Conservation (phyloP, 2,113 vertebrate species). For the Machaerirhynchus nigripectus region DNA sequence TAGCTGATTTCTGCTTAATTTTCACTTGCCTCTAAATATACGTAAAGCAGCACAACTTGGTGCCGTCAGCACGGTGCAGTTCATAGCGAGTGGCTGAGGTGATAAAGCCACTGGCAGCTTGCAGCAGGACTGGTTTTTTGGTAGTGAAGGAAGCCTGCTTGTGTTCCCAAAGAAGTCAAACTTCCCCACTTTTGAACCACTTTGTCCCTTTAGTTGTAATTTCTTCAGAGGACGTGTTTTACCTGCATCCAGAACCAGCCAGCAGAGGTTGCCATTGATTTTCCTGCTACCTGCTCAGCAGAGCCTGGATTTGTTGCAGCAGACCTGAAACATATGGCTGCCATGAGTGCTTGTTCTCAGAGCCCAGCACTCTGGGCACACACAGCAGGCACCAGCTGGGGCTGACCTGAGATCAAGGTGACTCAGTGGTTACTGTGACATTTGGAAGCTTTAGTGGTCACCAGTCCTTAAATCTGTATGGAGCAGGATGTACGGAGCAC, state of each 20-base stretch:
- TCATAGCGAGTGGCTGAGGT: not conserved
- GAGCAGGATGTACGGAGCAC: not conserved
- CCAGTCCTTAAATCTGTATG: not conserved
- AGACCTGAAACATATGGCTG: not conserved
- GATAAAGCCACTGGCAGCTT: not conserved
- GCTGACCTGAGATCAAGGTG: not conserved
- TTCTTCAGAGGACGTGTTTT: not conserved
- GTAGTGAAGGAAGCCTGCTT: not conserved
- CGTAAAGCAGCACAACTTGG: rapidly evolving
- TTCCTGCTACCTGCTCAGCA: not conserved
- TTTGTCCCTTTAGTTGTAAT: not conserved
- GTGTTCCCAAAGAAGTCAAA: not conserved
- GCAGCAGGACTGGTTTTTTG: not conserved
- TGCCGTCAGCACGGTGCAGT: not conserved
- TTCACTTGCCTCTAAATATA: not conserved
- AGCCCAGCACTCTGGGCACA: not conserved
- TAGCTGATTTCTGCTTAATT: not conserved
- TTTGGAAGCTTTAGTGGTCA: not conserved
- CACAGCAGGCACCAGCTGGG: not conserved
- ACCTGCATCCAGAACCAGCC: not conserved
- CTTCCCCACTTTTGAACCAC: not conserved
- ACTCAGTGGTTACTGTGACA: rapidly evolving
- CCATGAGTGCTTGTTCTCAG: rapidly evolving
- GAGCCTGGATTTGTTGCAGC: rapidly evolving
- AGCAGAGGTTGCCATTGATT: conserved; percentile 31